These are phyloP conservation scores for Orestias chungarensis DNA, from an alignment of 2,797 vertebrate species.

Conservation along the genomic window DNA sequence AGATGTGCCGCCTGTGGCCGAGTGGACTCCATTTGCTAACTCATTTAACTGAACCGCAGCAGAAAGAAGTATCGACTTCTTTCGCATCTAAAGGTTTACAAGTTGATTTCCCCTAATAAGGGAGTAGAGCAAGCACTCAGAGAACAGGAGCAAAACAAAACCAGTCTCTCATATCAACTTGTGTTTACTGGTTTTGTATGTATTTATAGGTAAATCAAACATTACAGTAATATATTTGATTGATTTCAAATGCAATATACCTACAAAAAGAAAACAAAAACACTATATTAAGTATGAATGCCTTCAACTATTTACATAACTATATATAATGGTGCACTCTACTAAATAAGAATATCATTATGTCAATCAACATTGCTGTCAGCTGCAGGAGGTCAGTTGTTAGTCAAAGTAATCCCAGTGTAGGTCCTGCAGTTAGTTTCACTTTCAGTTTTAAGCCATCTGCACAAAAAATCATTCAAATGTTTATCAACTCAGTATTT, in stretches of 20 bases:
- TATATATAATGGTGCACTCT: no score
- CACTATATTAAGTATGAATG: no score
- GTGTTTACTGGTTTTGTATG: background rate
- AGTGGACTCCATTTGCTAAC: background rate
- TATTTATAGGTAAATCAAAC: background rate
- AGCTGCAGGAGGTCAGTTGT: background rate
- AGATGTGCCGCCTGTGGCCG: background rate
- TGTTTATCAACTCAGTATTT: background rate
- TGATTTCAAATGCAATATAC: no score
- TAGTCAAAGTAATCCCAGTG: background rate
- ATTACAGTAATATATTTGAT: no score
- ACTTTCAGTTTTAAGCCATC: background rate
- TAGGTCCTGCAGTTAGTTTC: background rate
- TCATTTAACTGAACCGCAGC: background rate
- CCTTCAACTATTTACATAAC: no score
- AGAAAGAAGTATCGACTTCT: no score
- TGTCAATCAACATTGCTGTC: no score
- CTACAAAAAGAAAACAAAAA: no score
- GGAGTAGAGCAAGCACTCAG: background rate
- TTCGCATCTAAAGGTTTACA: no score
- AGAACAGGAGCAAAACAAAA: no score
- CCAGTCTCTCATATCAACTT: background rate
- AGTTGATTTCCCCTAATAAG: no score
- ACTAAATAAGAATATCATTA: no score
- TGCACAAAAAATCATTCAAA: background rate